Evolutionary conservation across 2,113 vertebrate genomes (phyloP).

Genomic region (Scolopax mira): DNA sequence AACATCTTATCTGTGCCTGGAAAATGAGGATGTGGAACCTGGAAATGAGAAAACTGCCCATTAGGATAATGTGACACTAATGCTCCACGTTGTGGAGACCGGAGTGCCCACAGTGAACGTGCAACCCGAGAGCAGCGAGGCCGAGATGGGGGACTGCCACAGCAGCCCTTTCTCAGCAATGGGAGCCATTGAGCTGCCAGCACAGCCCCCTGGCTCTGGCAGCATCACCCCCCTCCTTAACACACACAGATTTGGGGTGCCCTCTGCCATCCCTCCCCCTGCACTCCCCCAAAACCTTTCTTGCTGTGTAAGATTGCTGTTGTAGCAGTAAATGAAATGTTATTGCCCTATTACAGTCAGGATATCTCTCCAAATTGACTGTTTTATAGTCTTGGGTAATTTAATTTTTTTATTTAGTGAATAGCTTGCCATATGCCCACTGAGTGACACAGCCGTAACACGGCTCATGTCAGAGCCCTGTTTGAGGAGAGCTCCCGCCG

Average conservation of each 20-base stretch:
- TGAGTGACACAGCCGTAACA: not conserved
- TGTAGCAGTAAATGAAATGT: constrained; percentile 4
- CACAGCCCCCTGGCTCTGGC: not conserved
- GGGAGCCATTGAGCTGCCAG: not conserved
- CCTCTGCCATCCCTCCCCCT: not conserved
- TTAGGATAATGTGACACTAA: constrained; percentile 18
- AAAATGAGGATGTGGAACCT: not conserved
- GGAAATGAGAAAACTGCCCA: not conserved
- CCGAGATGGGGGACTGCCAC: not conserved
- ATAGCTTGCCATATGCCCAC: constrained; percentile 30
- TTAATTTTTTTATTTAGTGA: constrained; percentile 6
- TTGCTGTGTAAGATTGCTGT: not conserved
- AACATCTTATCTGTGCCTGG: not conserved
- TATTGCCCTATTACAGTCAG: constrained; percentile 12
- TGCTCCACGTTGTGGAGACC: accelerated
- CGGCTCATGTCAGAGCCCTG: not conserved
- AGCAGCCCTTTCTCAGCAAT: accelerated
- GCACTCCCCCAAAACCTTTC: accelerated
- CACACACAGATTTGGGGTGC: accelerated
- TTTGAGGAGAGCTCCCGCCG: not conserved
- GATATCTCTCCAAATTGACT: constrained; percentile 39
- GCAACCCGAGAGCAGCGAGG: not conserved
- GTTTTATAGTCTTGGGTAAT: constrained; percentile 51
- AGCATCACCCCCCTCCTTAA: not conserved
- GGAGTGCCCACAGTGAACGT: not conserved